Conservation (phyloP, 1,140 invertebrate species). For the Drepana arcuata region DNA sequence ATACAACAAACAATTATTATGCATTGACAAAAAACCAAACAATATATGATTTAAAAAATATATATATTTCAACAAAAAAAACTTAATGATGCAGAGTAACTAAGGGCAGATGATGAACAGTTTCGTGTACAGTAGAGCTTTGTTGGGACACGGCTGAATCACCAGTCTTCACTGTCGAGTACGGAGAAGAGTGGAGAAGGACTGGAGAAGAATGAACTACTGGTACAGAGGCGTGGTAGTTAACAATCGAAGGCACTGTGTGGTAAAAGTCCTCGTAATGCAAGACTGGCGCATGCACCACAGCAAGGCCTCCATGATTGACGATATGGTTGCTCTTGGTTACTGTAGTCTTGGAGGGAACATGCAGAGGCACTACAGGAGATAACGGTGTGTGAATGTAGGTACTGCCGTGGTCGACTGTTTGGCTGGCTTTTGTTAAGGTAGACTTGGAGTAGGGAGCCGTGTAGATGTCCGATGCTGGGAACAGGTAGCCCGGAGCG, state of each 20-base stretch:
- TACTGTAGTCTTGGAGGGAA: constrained; percentile 38
- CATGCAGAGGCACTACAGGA: constrained; percentile 32
- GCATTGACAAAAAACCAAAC: not conserved
- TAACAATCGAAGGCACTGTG: no score
- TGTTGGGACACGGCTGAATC: constrained; percentile 41
- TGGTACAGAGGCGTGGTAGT: no score
- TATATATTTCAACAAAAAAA: constrained; percentile 9
- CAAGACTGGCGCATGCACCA: constrained; percentile 41
- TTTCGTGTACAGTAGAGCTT: constrained; percentile 42
- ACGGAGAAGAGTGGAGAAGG: constrained; percentile 25
- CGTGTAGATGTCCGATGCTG: constrained; percentile 10
- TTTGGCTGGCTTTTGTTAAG: constrained; percentile 40
- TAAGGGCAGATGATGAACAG: constrained; percentile 28
- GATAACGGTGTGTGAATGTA: constrained; percentile 22
- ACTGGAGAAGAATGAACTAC: constrained; percentile 17
- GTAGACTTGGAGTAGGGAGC: constrained; percentile 34
- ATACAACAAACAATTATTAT: no score
- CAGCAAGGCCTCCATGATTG: constrained; percentile 37
- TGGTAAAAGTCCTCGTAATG: constrained; percentile 2
- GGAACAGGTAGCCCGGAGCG: constrained; percentile 42
- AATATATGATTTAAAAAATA: constrained; percentile 1
- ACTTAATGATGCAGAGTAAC: constrained; percentile 27
- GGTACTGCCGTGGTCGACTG: constrained; percentile 46
- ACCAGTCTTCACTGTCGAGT: constrained; percentile 28
- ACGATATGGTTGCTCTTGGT: constrained; percentile 47